Base-by-base conservation (phyloP, 2,797 vertebrate genomes). In the Odontamblyopus rebecca region DNA sequence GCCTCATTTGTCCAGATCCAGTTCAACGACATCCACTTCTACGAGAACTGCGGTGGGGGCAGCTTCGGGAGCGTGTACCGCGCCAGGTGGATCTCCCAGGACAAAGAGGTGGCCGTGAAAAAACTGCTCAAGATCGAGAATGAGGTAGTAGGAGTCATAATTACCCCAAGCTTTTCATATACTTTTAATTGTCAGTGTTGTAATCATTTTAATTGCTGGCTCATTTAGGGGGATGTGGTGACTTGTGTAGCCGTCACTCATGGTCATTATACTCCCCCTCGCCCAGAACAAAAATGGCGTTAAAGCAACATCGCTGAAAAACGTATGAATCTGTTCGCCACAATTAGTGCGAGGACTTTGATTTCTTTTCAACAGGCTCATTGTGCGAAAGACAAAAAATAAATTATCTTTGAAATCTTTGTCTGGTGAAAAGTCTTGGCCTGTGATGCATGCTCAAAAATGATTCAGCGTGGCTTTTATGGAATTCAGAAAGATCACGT, bases 51-150 rank as follows among this genome's bases (percentile, higher is more conserved):
- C 41, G 98, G 98, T 16, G 98, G 96, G 76, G 98, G 98, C 81
- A 99, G 98, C 93, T 99, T 98, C 2, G 97, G 98, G 72, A 98
- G 98, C 35, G 98, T 99, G 84, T 99, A 99, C 92, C 93, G 98
- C 90, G 97, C 97, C 91, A 93, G 92, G 95, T 99, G 98, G 98
- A 94, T 97, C 93, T 97, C 97, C 62, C 95, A 95, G 93, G 96
- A 98, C 93, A 98, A 98, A 94, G 98, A 99, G 92, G 98, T 99
- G 93, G 98, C 98, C 29, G 98, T 99, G 85, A 99, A 99, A 93
- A 99, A 99, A 88, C 94, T 99, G 82, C 97, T 99, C 85, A 99
- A 98, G 94, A 99, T 99, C 92, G 97, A 99, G 91, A 98, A 96
- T 76, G 98, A 99, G 96, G 98, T 98, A 95, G 89, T 98, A 95